Base-by-base conservation (phyloP, 2,888 invertebrate species). In the Caenorhabditis angaria region DNA sequence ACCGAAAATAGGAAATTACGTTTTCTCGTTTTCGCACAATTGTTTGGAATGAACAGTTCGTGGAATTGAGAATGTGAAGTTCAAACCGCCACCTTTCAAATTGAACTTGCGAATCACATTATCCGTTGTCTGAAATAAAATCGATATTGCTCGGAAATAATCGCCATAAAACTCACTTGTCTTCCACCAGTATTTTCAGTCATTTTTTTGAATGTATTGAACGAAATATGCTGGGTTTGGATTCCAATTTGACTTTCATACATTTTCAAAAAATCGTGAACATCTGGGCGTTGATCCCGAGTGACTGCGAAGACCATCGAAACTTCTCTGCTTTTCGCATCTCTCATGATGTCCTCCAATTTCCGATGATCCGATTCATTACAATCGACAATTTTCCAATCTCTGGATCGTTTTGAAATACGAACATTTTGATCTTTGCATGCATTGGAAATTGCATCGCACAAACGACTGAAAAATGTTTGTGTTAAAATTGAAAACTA, bases 41-140 rank as follows among this genome's bases (percentile, higher is more conserved):
- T 32, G 18, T 22, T 48, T 58, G 22, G 53, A 51, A 10, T 25
- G 2, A 2, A 50, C 20, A 1, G 25, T 22, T 3, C 29, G 27
- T 24, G 75, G 67, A 27, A 70, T 47, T 0, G 62, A 41, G 12
- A 77, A 47, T 12, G 47, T 2, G 54, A 72, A 71, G 58, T 78
- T 78, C 48, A 63, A 29, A 14, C 78, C 78, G 12, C 78, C 78
- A 18, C 69, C 61, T 51, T 78, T 78, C 41, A 65, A n/a, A 61
- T 78, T 78, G 62, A 78, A 66, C 65, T 78, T 78, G 12, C 65
- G 35, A 60, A 78, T 60, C 10, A 78, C 70, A 32, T 78, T 78
- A 12, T 76, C 70, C n/a, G 61, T 64, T 0, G 77, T 77, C 53
- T 72, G 61, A 32, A 32, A 32, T 32, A 32, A 32, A 5, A 8